Evolutionary conservation across 2,113 vertebrate species (phyloP).

Genomic region (Psilopsiagon aurifrons): DNA sequence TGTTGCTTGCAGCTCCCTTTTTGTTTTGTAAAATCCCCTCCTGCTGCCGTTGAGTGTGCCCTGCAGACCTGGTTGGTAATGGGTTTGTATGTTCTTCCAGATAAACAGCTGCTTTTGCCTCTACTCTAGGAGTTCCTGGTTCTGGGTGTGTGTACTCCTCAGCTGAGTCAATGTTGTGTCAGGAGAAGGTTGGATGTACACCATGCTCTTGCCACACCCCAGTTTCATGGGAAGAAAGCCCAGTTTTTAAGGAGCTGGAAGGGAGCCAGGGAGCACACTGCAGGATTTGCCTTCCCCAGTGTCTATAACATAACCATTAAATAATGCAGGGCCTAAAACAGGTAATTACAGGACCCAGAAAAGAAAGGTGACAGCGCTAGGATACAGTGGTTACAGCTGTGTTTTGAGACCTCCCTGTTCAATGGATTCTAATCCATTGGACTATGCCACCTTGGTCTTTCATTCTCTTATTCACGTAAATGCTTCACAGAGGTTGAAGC

Average conservation of each 20-base stretch:
- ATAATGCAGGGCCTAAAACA: background rate
- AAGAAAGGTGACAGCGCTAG: background rate
- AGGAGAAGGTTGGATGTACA: conserved; percentile 23
- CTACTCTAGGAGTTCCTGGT: background rate
- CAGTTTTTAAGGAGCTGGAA: background rate
- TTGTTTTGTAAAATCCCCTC: background rate
- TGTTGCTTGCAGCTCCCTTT: background rate
- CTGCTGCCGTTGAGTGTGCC: background rate
- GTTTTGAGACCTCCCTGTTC: background rate
- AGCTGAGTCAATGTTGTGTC: background rate
- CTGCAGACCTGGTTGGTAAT: background rate
- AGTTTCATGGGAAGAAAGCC: conserved; percentile 22
- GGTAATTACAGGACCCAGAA: background rate
- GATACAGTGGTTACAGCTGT: background rate
- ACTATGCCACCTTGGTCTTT: background rate
- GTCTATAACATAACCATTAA: background rate
- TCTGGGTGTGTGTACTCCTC: background rate
- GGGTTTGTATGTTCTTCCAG: background rate
- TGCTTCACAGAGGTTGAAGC: background rate
- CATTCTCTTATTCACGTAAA: fast-evolving
- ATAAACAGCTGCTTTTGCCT: background rate
- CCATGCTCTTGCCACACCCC: conserved; percentile 4
- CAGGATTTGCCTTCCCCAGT: background rate
- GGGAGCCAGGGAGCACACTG: background rate
- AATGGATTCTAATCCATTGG: background rate